Evolutionary conservation across 2,113 vertebrate species (phyloP).

Genomic region (Pelecanus crispus): DNA sequence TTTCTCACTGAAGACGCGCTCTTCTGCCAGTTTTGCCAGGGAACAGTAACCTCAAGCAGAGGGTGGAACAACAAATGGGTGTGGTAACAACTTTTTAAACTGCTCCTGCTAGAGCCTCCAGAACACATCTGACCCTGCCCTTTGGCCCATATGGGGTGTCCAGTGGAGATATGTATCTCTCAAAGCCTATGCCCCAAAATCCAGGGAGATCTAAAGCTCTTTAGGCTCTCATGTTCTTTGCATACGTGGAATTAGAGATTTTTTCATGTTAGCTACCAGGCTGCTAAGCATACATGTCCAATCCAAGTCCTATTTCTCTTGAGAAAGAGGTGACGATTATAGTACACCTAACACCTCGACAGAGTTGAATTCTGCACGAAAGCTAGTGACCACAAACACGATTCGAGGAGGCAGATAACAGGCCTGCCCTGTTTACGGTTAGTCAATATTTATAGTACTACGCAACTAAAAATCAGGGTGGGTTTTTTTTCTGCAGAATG

Average conservation of each 20-base stretch:
- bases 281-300: background rate
- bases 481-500: background rate
- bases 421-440: background rate
- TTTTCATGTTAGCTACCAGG: background rate
- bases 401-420: background rate
- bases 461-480: background rate
- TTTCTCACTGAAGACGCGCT: background rate
- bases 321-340: background rate
- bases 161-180: background rate
- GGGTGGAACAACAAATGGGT: background rate
- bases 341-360: background rate
- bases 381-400: background rate
- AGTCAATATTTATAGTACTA: background rate
- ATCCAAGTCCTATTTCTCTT: background rate
- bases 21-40: background rate
- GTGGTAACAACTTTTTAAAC: background rate
- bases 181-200: background rate
- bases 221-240: background rate
- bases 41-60: slow-evolving; percentile 14
- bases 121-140: background rate
- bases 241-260: background rate
- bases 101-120: background rate
- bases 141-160: fast-evolving
- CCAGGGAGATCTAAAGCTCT: background rate
- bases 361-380: background rate